These are phyloP conservation scores for Andricus grossulariae DNA, from an alignment of 1,140 invertebrate species.

Conservation along the genomic window DNA sequence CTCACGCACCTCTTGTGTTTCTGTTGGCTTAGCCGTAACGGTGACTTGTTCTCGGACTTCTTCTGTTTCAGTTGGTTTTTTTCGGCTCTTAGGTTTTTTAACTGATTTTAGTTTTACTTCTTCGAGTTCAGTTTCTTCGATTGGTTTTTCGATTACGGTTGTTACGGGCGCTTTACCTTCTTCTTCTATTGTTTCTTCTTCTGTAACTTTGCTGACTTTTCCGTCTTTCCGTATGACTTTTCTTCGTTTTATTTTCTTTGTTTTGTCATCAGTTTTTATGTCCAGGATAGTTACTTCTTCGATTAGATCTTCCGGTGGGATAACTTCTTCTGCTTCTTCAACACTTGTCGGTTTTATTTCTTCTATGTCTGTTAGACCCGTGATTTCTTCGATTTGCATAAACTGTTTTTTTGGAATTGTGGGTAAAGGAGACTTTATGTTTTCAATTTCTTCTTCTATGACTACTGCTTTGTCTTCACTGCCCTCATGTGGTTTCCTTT, in stretches of 20 bases:
- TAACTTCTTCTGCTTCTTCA: slow-evolving; percentile 42
- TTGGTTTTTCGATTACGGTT: slow-evolving; percentile 40
- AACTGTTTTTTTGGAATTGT: slow-evolving; percentile 70
- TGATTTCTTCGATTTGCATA: slow-evolving; percentile 70
- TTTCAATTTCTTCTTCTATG: slow-evolving; percentile 72
- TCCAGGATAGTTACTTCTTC: slow-evolving; percentile 45
- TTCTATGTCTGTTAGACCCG: slow-evolving; percentile 50
- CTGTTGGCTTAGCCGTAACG: slow-evolving; percentile 6
- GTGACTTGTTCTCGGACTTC: too few species aligned
- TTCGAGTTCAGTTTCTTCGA: background rate
- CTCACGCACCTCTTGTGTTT: slow-evolving; percentile 38
- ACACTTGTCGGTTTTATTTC: slow-evolving; percentile 58
- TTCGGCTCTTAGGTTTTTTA: slow-evolving; percentile 34
- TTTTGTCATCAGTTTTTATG: slow-evolving; percentile 51
- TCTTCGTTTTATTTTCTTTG: slow-evolving; percentile 50
- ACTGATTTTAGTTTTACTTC: slow-evolving; percentile 27
- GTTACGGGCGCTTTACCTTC: slow-evolving; percentile 54
- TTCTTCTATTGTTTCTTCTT: slow-evolving; percentile 71
- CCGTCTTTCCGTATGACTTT: slow-evolving; percentile 45
- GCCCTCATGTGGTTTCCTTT: slow-evolving; percentile 50
- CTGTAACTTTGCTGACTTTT: slow-evolving; percentile 68
- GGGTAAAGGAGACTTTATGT: slow-evolving; percentile 59
- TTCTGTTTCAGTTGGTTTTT: background rate
- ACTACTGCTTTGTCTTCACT: slow-evolving; percentile 62
- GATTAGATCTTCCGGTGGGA: slow-evolving; percentile 42